Base-by-base conservation (phyloP, 2,113 vertebrate species). In the Pungitius pungitius region DNA sequence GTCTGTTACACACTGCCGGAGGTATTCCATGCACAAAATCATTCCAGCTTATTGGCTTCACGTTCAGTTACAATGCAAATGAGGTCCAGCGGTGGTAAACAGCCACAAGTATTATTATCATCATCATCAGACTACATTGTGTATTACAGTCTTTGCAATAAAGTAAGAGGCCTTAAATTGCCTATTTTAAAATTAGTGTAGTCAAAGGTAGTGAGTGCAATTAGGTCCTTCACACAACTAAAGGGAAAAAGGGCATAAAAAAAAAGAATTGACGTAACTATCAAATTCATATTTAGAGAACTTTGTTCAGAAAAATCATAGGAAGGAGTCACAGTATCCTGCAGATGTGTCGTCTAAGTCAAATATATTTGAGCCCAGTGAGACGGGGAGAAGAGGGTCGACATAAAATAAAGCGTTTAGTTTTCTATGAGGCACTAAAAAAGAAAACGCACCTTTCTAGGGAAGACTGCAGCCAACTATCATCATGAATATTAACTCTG, bases 191-290 rank as follows among this genome's bases (percentile, higher is more conserved):
- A 33, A 52, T 78, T 20, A 68, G 58, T 68, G 39, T 15, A 47
- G 33, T 52, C 18, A 69, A 83, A 90, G 86, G 83, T 86, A 74
- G 62, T 77, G 80, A 66, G 79, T 83, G 82, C 80, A 71, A 54
- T 84, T 75, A 82, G 61, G 64, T 72, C 60, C 24, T 1, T 52
- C 60, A 47, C 59, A 79, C 59, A 75, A 79, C 55, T 35, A 66
- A 69, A 42, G 47, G 27, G 12, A 35, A 27, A 59, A 24, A 59
- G 35, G 15, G 35, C 52, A 43, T 17, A 39, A 49, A 15, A 42
- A 60, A 51, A 0, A 37, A n/a, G 22, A 51, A 47, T 20, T 42
- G 0, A 22, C 20, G n/a, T 26, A 60, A 47, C 61, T 12, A 59
- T 62, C 10, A 22, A 59, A 73, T 63, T 74, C 11, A 54, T 39